Conservation (phyloP, 2,113 vertebrate species). For the Strigops habroptila region DNA sequence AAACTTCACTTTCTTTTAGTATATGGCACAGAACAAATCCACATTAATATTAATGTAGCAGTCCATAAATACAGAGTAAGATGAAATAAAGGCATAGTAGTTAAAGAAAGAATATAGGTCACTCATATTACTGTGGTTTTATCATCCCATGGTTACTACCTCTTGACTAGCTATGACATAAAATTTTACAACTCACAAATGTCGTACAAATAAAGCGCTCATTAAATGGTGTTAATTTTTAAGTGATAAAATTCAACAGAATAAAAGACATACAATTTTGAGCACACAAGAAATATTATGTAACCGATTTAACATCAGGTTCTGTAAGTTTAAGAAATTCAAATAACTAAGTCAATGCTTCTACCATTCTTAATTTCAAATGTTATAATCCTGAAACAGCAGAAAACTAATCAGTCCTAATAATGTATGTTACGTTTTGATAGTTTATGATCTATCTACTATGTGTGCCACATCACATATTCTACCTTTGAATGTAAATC, state of each 20-base stretch:
- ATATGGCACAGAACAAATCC: not conserved
- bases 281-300: not conserved
- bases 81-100: not conserved
- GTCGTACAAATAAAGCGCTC: not conserved
- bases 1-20: not conserved
- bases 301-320: not conserved
- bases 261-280: not conserved
- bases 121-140: not conserved
- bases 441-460: not conserved
- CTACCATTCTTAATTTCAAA: not conserved
- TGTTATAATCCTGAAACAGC: not conserved
- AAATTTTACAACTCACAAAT: not conserved
- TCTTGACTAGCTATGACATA: not conserved
- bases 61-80: not conserved
- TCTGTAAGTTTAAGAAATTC: not conserved
- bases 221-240: not conserved
- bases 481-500: slow-evolving; percentile 21
- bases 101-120: not conserved
- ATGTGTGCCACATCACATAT: not conserved
- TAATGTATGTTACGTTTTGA: not conserved
- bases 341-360: not conserved
- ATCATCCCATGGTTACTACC: not conserved
- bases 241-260: not conserved
- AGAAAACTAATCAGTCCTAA: not conserved
- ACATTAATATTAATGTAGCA: not conserved